Evolutionary conservation across 2,888 invertebrate species (phyloP).

Genomic region (Polymixis flavicincta): DNA sequence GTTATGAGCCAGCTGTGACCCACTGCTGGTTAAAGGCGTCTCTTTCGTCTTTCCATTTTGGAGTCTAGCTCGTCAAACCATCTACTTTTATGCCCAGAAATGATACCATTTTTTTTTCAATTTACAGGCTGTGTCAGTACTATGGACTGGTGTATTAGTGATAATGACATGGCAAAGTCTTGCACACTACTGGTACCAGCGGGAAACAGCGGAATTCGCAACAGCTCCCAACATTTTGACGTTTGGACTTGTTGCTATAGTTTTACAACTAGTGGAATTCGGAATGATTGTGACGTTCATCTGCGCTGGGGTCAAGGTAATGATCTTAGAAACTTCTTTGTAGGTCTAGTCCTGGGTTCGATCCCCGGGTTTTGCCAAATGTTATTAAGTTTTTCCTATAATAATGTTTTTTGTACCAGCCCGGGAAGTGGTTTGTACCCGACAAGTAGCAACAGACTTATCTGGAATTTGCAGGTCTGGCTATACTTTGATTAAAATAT

Average conservation of each 20-base stretch:
- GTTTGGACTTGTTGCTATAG: neutral
- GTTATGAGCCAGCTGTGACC: neutral
- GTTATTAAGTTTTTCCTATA: neutral
- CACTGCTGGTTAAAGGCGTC: neutral
- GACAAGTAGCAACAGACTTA: too few species aligned
- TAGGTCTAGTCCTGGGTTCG: neutral
- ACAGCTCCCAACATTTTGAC: neutral
- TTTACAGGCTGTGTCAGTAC: constrained; percentile 28
- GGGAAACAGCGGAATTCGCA: fast-evolving
- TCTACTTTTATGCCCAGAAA: neutral
- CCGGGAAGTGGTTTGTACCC: too few species aligned
- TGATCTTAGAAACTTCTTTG: neutral
- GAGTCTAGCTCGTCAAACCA: too few species aligned
- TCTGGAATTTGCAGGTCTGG: too few species aligned
- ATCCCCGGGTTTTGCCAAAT: neutral
- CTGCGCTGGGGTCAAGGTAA: constrained; percentile 31
- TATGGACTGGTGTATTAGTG: constrained; percentile 27
- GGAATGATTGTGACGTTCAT: constrained; percentile 40
- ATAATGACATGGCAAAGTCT: neutral
- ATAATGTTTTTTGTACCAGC: neutral
- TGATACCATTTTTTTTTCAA: neutral
- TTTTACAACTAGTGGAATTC: constrained; percentile 30
- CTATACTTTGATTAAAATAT: too few species aligned
- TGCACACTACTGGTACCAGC: neutral
- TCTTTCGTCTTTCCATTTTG: too few species aligned